These are phyloP conservation scores for Volucella inflata DNA, from an alignment of 2,888 invertebrate species.

Conservation along the genomic window DNA sequence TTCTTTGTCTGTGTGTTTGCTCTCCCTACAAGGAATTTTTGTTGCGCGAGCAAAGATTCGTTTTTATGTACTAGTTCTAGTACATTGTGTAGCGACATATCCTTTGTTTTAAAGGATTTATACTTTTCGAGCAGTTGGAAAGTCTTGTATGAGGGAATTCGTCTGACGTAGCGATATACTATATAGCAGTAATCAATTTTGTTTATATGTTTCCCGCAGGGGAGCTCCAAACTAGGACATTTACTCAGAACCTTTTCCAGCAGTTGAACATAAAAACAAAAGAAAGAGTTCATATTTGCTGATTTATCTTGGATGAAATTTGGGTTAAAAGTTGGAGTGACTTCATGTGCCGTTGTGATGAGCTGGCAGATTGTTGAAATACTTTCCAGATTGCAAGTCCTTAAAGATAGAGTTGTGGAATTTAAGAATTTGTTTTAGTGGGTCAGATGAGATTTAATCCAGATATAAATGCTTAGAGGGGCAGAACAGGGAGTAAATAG, in stretches of 20 bases:
- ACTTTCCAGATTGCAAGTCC: too few species aligned
- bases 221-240: conserved; percentile 13
- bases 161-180: conserved; percentile 34
- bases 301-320: too few species aligned
- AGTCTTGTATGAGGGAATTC: conserved; percentile 38
- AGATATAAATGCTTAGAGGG: too few species aligned
- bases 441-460: too few species aligned
- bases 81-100: conserved; percentile 44
- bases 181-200: conserved; percentile 68
- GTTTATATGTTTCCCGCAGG: conserved; percentile 30
- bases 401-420: too few species aligned
- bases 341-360: too few species aligned
- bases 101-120: conserved; percentile 27
- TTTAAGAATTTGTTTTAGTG: too few species aligned
- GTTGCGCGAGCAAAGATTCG: conserved; percentile 6
- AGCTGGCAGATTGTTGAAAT: too few species aligned
- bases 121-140: conserved; percentile 37
- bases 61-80: neutral
- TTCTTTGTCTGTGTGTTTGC: conserved; percentile 19
- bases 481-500: too few species aligned
- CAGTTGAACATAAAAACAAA: too few species aligned
- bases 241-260: conserved; percentile 29
- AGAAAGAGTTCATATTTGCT: too few species aligned
- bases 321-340: too few species aligned
- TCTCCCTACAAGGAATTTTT: neutral